A percentile compares a stretch with the other conserved stretches of the same genome.
Evolutionary conservation across 2,113 vertebrate species (phyloP).

Genomic region (Erythrocercus mccallii): DNA sequence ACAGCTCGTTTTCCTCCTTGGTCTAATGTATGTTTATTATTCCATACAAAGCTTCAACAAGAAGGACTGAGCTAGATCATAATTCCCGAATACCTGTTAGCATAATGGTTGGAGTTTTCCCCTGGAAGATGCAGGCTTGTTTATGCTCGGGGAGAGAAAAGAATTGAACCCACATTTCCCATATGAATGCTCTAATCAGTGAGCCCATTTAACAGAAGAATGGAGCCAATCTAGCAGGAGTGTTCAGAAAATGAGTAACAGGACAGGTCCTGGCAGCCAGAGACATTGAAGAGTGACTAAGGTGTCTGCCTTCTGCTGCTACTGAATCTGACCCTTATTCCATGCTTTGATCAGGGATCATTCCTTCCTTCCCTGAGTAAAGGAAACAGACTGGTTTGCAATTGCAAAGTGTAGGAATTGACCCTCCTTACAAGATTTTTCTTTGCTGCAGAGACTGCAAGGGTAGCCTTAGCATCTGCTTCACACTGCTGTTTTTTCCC

Average conservation of each 20-base stretch:
- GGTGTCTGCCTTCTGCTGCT: neutral
- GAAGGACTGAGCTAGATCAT: neutral
- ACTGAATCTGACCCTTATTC: neutral
- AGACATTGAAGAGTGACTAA: neutral
- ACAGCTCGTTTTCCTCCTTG: neutral
- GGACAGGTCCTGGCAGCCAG: conserved; percentile 1
- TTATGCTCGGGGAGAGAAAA: conserved; percentile 17
- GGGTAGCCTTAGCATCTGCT: neutral
- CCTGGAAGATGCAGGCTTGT: conserved; percentile 28
- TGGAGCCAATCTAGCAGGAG: conserved; percentile 30
- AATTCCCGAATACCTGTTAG: neutral
- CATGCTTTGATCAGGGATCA: neutral
- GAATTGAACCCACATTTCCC: conserved; percentile 43
- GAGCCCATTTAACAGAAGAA: conserved; percentile 44
- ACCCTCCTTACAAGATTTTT: neutral
- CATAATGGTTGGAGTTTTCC: conserved; percentile 42
- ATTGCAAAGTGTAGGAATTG: neutral
- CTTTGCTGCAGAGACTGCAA: neutral
- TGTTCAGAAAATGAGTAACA: neutral
- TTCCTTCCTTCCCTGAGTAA: neutral
- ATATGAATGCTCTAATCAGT: conserved; percentile 55
- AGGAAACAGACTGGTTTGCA: neutral
- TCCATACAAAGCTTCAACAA: conserved; percentile 33
- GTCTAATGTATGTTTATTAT: conserved; percentile 49
- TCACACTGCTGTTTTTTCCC: neutral